Conservation (phyloP, 1,140 invertebrate genomes). For the Drosophila santomea region DNA sequence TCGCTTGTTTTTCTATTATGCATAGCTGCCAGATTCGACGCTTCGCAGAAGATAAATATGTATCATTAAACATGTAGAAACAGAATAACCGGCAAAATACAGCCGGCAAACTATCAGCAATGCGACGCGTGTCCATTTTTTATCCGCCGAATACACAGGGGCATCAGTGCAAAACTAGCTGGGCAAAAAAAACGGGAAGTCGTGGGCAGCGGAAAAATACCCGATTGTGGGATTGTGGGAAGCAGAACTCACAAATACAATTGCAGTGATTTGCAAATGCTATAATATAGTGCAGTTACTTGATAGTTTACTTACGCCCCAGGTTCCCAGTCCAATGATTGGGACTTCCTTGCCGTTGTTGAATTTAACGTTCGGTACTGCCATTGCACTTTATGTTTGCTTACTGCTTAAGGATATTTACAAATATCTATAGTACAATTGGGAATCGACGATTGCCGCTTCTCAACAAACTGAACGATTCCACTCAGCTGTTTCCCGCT, state of each 20-base stretch:
- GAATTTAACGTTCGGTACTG: constrained; percentile 86
- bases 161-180: constrained; percentile 16
- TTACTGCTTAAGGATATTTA: constrained; percentile 36
- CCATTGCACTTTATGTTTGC: constrained; percentile 42
- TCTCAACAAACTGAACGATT: constrained; percentile 29
- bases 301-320: constrained; percentile 87
- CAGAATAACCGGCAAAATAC: constrained; percentile 17
- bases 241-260: neutral
- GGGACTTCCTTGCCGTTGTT: constrained; percentile 89
- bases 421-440: constrained; percentile 12
- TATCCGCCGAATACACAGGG: neutral
- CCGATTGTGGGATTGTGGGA: constrained; percentile 28
- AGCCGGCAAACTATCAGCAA: constrained; percentile 45
- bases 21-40: constrained; percentile 2
- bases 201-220: constrained; percentile 57
- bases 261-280: constrained; percentile 3
- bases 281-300: constrained; percentile 8
- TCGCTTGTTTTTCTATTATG: constrained; percentile 8
- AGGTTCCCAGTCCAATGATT: constrained; percentile 91
- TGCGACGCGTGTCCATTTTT: constrained; percentile 26
- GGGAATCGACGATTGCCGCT: neutral
- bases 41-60: constrained; percentile 4
- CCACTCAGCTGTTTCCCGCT: constrained; percentile 49
- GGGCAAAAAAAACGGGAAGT: constrained; percentile 36
- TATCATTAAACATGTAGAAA: neutral